Evolutionary conservation across 2,888 invertebrate species (phyloP).

Genomic region (Mechanitis mazaeus): DNA sequence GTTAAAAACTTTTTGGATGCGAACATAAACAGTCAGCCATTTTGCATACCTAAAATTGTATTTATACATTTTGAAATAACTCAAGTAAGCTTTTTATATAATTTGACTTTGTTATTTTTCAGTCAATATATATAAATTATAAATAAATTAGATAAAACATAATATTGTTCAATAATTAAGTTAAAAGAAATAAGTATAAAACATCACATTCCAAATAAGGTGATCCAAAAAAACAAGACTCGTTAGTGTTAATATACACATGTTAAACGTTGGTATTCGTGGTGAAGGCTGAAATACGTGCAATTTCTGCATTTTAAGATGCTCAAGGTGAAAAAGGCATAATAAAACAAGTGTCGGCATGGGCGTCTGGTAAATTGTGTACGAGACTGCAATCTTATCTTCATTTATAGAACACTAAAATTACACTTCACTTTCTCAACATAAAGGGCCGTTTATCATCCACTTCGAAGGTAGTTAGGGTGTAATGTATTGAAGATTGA

Average conservation of each 20-base stretch:
- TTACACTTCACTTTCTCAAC: conserved; percentile 57
- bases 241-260: not conserved
- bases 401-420: conserved; percentile 70
- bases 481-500: conserved; percentile 63
- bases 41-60: not conserved
- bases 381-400: conserved; percentile 60
- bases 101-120: too few relatives aligned
- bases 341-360: conserved; percentile 47
- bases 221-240: too few relatives aligned
- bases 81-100: too few relatives aligned
- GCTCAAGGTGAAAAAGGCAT: conserved; percentile 49
- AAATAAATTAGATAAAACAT: too few relatives aligned
- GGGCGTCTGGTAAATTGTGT: conserved; percentile 51
- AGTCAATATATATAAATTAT: too few relatives aligned
- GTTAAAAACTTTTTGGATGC: conserved; percentile 17
- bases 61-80: not conserved
- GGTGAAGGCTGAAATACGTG: conserved; percentile 18
- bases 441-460: conserved; percentile 66
- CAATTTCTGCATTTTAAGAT: conserved; percentile 36
- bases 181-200: too few relatives aligned
- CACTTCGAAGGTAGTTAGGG: conserved; percentile 56
- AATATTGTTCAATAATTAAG: too few relatives aligned
- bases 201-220: too few relatives aligned
- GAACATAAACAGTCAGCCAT: not conserved
- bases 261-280: conserved; percentile 9